Evolutionary conservation across 1,140 invertebrate species (phyloP).

Genomic region (Neotoxoptera formosana): DNA sequence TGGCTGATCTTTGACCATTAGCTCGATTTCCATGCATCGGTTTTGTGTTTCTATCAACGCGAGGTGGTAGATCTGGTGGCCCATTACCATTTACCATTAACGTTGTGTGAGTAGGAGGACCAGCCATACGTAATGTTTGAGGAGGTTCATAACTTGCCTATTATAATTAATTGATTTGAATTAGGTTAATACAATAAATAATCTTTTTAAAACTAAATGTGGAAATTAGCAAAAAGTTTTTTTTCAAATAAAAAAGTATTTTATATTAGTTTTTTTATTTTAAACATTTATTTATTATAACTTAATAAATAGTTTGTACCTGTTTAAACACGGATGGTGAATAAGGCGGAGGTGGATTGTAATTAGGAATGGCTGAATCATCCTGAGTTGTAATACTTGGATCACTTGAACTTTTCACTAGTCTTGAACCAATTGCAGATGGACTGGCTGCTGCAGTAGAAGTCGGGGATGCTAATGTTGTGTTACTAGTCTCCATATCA

Average conservation of each 20-base stretch:
- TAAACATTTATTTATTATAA: background rate
- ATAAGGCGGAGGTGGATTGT: slow-evolving; percentile 78
- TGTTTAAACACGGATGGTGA: slow-evolving; percentile 65
- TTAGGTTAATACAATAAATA: background rate
- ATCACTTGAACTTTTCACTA: slow-evolving; percentile 85
- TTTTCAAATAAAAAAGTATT: background rate
- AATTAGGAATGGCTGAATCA: slow-evolving; percentile 67
- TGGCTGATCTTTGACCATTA: slow-evolving; percentile 64
- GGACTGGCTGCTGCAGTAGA: slow-evolving; percentile 60
- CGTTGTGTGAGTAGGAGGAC: slow-evolving; percentile 62
- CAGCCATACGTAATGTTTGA: slow-evolving; percentile 60
- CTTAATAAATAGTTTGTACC: slow-evolving; percentile 55
- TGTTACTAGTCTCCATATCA: slow-evolving; percentile 86
- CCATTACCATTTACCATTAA: slow-evolving; percentile 60
- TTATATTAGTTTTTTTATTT: background rate
- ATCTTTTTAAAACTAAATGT: background rate
- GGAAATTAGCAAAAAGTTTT: background rate
- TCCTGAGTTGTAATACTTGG: slow-evolving; percentile 81
- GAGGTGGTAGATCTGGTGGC: slow-evolving; percentile 82
- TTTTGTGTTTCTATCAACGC: slow-evolving; percentile 80
- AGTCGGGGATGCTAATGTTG: slow-evolving; percentile 69
- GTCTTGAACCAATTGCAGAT: slow-evolving; percentile 70
- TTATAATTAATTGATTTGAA: slow-evolving; percentile 36
- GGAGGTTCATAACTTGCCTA: slow-evolving; percentile 61
- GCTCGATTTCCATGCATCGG: slow-evolving; percentile 66